These are phyloP conservation scores for Catharus minimus DNA, from an alignment of 2,113 vertebrate genomes.

Conservation along the genomic window DNA sequence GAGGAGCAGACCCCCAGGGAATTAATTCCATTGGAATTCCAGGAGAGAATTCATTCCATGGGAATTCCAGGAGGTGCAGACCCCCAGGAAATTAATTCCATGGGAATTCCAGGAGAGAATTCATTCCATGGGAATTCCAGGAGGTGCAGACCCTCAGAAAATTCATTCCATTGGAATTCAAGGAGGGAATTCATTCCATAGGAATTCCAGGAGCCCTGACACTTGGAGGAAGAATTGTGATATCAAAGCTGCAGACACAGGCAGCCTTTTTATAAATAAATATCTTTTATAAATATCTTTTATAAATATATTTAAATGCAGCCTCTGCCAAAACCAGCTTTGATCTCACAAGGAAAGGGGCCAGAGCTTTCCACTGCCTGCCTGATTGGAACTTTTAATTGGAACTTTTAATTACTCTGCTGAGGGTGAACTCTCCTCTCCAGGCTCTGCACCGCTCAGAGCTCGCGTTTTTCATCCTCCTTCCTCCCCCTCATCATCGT, in stretches of 20 bases:
- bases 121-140: background rate
- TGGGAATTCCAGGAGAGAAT: background rate
- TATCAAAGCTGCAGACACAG: conserved; percentile 35
- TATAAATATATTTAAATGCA: conserved; percentile 28
- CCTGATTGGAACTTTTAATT: background rate
- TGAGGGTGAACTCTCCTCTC: background rate
- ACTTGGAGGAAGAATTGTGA: background rate
- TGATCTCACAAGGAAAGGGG: conserved; percentile 60
- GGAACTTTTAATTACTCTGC: conserved; percentile 19
- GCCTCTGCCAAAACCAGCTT: conserved; percentile 58
- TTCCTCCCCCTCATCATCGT: background rate
- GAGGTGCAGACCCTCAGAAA: background rate
- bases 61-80: too few species aligned
- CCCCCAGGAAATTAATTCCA: too few species aligned
- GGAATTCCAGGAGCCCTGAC: background rate
- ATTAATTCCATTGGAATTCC: too few species aligned
- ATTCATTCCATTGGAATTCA: background rate
- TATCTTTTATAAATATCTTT: conserved; percentile 27
- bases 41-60: too few species aligned
- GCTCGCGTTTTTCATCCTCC: background rate
- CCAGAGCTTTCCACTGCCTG: conserved; percentile 22
- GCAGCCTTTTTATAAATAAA: background rate
- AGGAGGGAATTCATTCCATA: background rate
- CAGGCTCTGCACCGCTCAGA: background rate
- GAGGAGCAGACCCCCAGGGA: too few species aligned